A percentile compares a stretch with the other conserved stretches of the same genome.
Conservation (phyloP, 1,140 invertebrate genomes). For the Atta cephalotes region DNA sequence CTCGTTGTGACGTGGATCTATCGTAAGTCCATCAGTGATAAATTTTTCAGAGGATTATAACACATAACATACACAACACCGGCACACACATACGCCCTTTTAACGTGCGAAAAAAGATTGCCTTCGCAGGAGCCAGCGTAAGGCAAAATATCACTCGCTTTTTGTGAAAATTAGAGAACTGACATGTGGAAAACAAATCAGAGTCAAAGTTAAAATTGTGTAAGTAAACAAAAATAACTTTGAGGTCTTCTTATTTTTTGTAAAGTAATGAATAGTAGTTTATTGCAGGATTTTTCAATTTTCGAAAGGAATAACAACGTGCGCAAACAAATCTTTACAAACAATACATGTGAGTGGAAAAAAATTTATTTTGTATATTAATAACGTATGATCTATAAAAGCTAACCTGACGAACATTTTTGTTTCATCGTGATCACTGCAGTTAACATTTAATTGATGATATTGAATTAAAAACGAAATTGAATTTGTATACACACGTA, state of each 20-base stretch:
- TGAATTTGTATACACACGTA: background rate
- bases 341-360: background rate
- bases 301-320: background rate
- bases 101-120: slow-evolving; percentile 2
- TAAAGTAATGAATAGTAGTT: background rate
- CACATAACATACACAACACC: background rate
- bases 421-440: background rate
- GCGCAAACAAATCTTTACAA: background rate
- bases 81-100: background rate
- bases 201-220: background rate
- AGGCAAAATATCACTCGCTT: background rate
- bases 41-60: slow-evolving; percentile 37
- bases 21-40: slow-evolving; percentile 43
- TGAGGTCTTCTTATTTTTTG: background rate
- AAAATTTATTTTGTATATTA: slow-evolving; percentile 21
- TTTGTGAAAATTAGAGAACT: slow-evolving; percentile 1
- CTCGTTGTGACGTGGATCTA: slow-evolving; percentile 35
- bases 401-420: background rate
- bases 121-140: background rate
- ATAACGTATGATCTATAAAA: slow-evolving; percentile 14
- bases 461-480: slow-evolving; percentile 27
- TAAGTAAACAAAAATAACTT: background rate
- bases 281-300: background rate
- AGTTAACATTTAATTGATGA: background rate
- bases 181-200: background rate